Base-by-base conservation (phyloP, 64 coral and sea anemone species). In the Orbicella faveolata region DNA sequence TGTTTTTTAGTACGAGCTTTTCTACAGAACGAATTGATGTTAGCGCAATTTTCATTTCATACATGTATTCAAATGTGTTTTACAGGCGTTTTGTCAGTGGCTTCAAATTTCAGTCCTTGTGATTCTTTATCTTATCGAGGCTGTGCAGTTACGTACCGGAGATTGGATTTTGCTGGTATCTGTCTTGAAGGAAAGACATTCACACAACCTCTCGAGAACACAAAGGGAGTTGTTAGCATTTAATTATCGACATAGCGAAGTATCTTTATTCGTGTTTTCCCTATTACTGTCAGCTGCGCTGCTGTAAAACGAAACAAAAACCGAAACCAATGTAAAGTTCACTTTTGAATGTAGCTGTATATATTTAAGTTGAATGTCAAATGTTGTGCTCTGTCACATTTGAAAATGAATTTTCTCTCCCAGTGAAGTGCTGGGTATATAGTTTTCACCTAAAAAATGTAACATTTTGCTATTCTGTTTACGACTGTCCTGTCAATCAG, bases 221-320 rank as follows among this genome's bases (percentile, higher is more conserved):
- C 63, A 70, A 72, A 85, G 19, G 19, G 63, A 83, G 12, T 68
- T 20, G 79, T 81, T 81, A 81, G 79, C 79, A 81, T 83, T 21
- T 23, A 66, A 85, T 72, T 85, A 85, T 70, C 82, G 33, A 73
- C 21, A 70, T 10, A 59, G 55, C 55, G 21, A 26, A 26, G 7
- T n/a, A n/a, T 70, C 23, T 48, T 51, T n/a, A 9, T 9, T 78
- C 1, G 4, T 78, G 36, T 78, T 52, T 78, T 6, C 6, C 30
- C 3, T 9, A 70, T 70, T 70, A 9, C 25, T 2, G 67, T 70
- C 67, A 70, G 25, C 67, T 20, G 3, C 21, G 0, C 21, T 70
- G 4, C 8, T 10, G 67, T 26, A 70, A 21, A 70, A 23, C 21
- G 10, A n/a, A 26, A 10, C 21, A 25, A 23, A 25, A 25, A n/a